A percentile compares a stretch with the other conserved stretches of the same genome.
phyloP scores from a whole-genome alignment of 92 coral and sea anemone species.

The Chrysogorgia sp. region DNA sequence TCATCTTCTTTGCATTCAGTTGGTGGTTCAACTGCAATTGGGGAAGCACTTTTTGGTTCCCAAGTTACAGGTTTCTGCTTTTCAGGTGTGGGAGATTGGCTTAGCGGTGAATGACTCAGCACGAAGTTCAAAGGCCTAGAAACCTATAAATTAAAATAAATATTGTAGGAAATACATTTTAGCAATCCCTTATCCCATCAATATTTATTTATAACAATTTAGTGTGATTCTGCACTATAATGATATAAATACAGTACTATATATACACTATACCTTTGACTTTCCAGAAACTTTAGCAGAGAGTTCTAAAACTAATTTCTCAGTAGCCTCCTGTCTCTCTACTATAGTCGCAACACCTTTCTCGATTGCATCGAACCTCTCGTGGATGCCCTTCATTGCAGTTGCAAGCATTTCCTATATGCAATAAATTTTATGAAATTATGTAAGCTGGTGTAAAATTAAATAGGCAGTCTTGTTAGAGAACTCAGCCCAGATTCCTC shows the following conservation, averaged over 20 bases:
- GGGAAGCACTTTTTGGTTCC: not conserved
- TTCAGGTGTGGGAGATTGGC: not conserved
- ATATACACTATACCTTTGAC: slow-evolving; percentile 37
- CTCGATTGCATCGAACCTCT: slow-evolving; percentile 25
- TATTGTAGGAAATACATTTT: not conserved
- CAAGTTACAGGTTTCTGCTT: not conserved
- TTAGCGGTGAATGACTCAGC: slow-evolving; percentile 12
- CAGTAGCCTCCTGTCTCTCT: slow-evolving; percentile 19
- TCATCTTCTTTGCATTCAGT: not conserved
- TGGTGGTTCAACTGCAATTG: not conserved
- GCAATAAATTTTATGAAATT: no score
- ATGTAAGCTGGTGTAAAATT: no score
- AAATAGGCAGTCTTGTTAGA: no score
- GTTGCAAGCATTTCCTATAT: no score
- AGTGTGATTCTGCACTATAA: no score
- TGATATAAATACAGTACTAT: no score
- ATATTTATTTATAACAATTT: no score
- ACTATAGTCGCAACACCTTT: not conserved
- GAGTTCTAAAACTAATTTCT: slow-evolving; percentile 19
- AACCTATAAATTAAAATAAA: slow-evolving; percentile 9
- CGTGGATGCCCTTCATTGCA: slow-evolving; percentile 36
- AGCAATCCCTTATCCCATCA: no score
- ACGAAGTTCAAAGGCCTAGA: slow-evolving; percentile 41
- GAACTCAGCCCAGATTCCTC: no score
- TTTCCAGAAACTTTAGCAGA: slow-evolving; percentile 29